These are phyloP conservation scores for Rhyacophila brunnea DNA, from an alignment of 1,140 invertebrate species.

Conservation along the genomic window DNA sequence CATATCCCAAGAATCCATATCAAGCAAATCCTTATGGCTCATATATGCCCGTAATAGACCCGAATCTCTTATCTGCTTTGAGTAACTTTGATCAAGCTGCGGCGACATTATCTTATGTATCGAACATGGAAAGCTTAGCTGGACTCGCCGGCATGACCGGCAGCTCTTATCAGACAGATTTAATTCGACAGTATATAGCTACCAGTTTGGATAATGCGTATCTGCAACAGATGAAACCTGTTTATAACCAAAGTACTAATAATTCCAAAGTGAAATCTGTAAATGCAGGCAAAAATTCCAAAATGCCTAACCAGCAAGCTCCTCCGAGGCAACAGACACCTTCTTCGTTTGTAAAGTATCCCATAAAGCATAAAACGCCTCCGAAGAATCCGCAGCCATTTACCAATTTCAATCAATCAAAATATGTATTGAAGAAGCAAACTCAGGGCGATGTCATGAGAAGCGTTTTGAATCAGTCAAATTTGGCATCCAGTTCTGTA, in stretches of 20 bases:
- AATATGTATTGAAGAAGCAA: no score
- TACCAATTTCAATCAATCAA: constrained; percentile 1
- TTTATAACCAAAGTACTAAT: constrained; percentile 10
- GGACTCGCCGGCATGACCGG: constrained; percentile 5
- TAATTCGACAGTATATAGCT: constrained; percentile 26
- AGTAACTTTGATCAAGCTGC: constrained; percentile 9
- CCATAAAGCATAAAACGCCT: not conserved
- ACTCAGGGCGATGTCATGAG: no score
- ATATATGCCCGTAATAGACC: constrained; percentile 22
- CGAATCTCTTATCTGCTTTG: constrained; percentile 24
- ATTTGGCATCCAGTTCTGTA: constrained; percentile 36
- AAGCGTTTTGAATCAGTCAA: constrained; percentile 46
- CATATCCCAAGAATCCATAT: constrained; percentile 12
- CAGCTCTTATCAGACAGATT: constrained; percentile 18
- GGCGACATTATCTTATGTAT: constrained; percentile 24
- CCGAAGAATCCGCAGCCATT: not conserved
- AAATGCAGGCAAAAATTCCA: not conserved
- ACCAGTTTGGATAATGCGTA: constrained; percentile 15
- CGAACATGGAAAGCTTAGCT: constrained; percentile 25
- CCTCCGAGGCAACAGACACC: not conserved
- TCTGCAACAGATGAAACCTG: constrained; percentile 19
- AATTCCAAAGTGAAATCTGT: constrained; percentile 12
- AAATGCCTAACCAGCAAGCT: not conserved
- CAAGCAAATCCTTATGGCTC: constrained; percentile 22
- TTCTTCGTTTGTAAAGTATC: not conserved